These are phyloP conservation scores for Sipha maydis DNA, from an alignment of 2,888 invertebrate genomes.

Conservation along the genomic window DNA sequence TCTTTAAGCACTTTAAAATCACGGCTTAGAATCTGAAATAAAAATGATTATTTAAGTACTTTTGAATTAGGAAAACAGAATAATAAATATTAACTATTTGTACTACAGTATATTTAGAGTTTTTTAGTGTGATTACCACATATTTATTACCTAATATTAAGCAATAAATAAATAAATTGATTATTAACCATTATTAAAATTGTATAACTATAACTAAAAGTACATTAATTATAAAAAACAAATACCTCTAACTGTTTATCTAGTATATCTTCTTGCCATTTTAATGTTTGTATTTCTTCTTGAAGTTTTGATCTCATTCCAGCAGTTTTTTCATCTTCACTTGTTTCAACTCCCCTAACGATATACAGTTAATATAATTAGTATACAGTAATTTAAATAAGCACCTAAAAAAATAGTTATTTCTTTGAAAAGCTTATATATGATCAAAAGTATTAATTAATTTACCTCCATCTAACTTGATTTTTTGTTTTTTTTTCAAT, in stretches of 20 bases:
- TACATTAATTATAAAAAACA: background rate
- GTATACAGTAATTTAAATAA: background rate
- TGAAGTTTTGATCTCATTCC: conserved; percentile 56
- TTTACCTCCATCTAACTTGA: conserved; percentile 93
- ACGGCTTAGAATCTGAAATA: conserved; percentile 51
- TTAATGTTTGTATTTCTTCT: conserved; percentile 61
- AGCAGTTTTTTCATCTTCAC: conserved; percentile 50
- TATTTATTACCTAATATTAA: too few relatives aligned
- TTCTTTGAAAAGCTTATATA: background rate
- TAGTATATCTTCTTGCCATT: conserved; percentile 59
- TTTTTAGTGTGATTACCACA: too few relatives aligned
- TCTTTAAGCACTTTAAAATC: conserved; percentile 57
- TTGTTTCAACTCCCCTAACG: conserved; percentile 48
- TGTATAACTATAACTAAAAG: background rate
- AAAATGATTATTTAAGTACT: background rate
- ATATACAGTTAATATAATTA: conserved; percentile 22
- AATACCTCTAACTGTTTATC: conserved; percentile 57
- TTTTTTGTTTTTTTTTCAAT: conserved; percentile 97
- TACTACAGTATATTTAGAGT: too few relatives aligned
- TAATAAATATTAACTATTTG: too few relatives aligned
- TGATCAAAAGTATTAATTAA: conserved; percentile 53
- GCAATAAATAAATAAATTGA: too few relatives aligned
- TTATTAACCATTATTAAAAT: too few relatives aligned
- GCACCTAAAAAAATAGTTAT: background rate
- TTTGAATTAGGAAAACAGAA: background rate